Evolutionary conservation across 2,797 vertebrate species (phyloP).

Genomic region (Karalla daura): DNA sequence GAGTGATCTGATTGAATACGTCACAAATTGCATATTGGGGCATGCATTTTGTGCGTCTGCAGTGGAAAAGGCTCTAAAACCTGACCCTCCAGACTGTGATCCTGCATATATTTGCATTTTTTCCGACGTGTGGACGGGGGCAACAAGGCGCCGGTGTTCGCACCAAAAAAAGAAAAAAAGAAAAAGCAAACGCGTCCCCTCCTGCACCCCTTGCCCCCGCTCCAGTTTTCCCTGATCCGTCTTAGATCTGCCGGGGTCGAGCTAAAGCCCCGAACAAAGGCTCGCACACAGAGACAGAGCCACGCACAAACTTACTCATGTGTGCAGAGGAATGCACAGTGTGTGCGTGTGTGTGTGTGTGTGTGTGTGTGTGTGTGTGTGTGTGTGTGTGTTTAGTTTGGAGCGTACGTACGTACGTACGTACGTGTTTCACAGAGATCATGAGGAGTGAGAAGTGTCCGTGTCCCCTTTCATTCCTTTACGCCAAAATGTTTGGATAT

Average conservation of each 20-base stretch:
- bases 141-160: conserved; percentile 3
- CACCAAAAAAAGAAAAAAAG: too few species aligned
- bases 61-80: too few species aligned
- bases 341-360: conserved; percentile 15
- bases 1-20: too few species aligned
- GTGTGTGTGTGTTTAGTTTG: too few species aligned
- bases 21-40: too few species aligned
- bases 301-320: conserved; percentile 50
- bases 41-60: too few species aligned
- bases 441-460: too few species aligned
- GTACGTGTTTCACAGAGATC: conserved; percentile 28
- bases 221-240: conserved; percentile 69
- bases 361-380: conserved; percentile 16
- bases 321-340: conserved; percentile 58
- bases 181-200: too few species aligned
- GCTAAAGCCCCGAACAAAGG: conserved; percentile 74
- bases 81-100: too few species aligned
- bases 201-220: conserved; percentile 40
- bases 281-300: conserved; percentile 55
- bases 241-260: conserved; percentile 62
- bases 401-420: conserved; percentile 10
- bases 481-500: not conserved
- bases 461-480: conserved; percentile 13
- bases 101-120: not conserved
- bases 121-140: not conserved